These are phyloP conservation scores for Hydroisotoma schaefferi DNA, from an alignment of 2,888 invertebrate genomes.

Conservation along the genomic window DNA sequence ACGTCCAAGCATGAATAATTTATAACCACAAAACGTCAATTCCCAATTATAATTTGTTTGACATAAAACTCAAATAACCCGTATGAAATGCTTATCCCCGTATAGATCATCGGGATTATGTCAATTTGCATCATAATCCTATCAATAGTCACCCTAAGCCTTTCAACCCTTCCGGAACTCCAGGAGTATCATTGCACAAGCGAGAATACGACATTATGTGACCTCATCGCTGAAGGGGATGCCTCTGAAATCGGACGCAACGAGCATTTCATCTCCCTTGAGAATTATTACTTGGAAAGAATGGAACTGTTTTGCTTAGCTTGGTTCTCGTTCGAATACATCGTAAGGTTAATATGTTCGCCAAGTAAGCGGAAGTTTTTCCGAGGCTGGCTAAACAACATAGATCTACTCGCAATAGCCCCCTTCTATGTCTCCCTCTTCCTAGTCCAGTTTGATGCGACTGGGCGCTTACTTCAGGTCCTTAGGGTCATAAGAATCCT, in stretches of 20 bases:
- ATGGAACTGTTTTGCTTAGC: slow-evolving; percentile 29
- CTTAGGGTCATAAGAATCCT: slow-evolving; percentile 35
- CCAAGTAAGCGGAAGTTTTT: slow-evolving; percentile 30
- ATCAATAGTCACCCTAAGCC: slow-evolving; percentile 28
- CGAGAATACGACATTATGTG: slow-evolving; percentile 19
- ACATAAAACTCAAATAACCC: no score
- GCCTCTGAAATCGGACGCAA: slow-evolving; percentile 2
- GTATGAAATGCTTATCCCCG: background rate
- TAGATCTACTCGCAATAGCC: slow-evolving; percentile 32
- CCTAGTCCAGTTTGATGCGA: slow-evolving; percentile 26
- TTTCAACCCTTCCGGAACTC: slow-evolving; percentile 34
- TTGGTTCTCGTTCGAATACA: slow-evolving; percentile 35
- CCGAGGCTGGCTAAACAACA: slow-evolving; percentile 33
- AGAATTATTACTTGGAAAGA: slow-evolving; percentile 11
- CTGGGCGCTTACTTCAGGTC: slow-evolving; percentile 29
- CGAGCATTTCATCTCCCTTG: background rate
- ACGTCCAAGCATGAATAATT: no score
- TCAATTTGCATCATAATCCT: slow-evolving; percentile 34
- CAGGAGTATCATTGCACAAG: slow-evolving; percentile 23
- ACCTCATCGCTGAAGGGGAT: slow-evolving; percentile 8
- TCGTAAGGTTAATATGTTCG: slow-evolving; percentile 22
- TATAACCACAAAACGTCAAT: no score
- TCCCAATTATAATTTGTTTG: no score
- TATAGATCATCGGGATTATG: slow-evolving; percentile 24
- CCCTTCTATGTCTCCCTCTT: slow-evolving; percentile 33